phyloP scores from a whole-genome alignment of 1,140 invertebrate genomes.

The Drosophila trapezifrons region DNA sequence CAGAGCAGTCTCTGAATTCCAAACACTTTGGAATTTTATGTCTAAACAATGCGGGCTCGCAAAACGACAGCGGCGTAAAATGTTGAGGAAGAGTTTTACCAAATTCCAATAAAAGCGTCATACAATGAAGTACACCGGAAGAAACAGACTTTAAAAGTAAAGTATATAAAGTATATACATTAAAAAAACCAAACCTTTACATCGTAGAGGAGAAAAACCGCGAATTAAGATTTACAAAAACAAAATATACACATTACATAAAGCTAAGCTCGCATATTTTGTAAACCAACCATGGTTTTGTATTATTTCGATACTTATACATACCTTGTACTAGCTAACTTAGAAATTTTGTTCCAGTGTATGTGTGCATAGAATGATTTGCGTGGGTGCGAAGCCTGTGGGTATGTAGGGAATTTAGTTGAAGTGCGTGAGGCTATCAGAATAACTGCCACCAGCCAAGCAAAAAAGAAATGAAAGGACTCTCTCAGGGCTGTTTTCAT shows the following conservation, averaged over 20 bases:
- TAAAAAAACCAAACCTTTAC: background rate
- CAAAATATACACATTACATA: background rate
- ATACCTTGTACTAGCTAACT: no score
- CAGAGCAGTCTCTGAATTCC: conserved; percentile 63
- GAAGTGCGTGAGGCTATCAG: background rate
- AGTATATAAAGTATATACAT: no score
- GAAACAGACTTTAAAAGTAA: no score
- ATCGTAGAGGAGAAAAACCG: background rate
- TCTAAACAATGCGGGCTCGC: conserved; percentile 71
- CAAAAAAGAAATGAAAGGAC: conserved; percentile 4
- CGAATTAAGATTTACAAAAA: background rate
- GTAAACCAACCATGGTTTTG: no score
- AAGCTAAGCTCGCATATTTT: no score
- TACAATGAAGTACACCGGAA: background rate
- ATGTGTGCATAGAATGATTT: conserved; percentile 14
- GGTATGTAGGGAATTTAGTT: conserved; percentile 7
- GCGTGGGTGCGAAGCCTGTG: conserved; percentile 1
- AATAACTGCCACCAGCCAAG: background rate
- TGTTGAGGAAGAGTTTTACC: conserved; percentile 69
- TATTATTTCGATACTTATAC: no score
- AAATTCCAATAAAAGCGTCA: conserved; percentile 62
- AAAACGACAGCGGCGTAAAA: conserved; percentile 71
- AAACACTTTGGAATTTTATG: conserved; percentile 78
- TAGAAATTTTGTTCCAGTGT: no score
- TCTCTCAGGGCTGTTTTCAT: conserved; percentile 21